phyloP scores from a whole-genome alignment of 2,113 vertebrate genomes.

The Jaculus jaculus region DNA sequence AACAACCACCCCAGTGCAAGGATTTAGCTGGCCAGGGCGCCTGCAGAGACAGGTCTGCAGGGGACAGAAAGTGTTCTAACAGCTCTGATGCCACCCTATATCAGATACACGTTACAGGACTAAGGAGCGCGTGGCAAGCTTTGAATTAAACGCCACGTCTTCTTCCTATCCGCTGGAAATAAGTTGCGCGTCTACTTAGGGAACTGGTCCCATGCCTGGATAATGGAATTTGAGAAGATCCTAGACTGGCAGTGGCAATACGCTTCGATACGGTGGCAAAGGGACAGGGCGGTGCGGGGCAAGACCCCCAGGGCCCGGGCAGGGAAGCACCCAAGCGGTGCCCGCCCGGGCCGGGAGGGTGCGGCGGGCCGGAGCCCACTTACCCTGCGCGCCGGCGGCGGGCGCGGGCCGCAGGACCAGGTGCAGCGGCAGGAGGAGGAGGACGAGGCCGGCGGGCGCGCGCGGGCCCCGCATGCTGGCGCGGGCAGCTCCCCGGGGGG shows the following conservation, averaged over 20 bases:
- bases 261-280: not conserved
- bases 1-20: not conserved
- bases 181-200: not conserved
- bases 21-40: not conserved
- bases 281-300: not conserved
- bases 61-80: not conserved
- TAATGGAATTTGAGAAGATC: not conserved
- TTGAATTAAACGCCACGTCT: not conserved
- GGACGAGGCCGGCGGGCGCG: slow-evolving; percentile 46
- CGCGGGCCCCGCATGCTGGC: slow-evolving; percentile 79
- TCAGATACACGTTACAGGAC: not conserved
- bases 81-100: not conserved
- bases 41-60: not conserved
- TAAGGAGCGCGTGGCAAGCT: not conserved
- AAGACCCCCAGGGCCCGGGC: not conserved
- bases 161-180: not conserved
- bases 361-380: slow-evolving; percentile 69
- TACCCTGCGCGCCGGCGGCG: slow-evolving; percentile 85
- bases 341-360: not conserved
- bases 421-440: slow-evolving; percentile 82
- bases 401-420: slow-evolving; percentile 86
- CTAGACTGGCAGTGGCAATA: not conserved
- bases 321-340: not conserved
- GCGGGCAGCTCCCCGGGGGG: not conserved
- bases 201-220: not conserved